phyloP scores from a whole-genome alignment of 2,797 vertebrate species.

The Falco concolor region DNA sequence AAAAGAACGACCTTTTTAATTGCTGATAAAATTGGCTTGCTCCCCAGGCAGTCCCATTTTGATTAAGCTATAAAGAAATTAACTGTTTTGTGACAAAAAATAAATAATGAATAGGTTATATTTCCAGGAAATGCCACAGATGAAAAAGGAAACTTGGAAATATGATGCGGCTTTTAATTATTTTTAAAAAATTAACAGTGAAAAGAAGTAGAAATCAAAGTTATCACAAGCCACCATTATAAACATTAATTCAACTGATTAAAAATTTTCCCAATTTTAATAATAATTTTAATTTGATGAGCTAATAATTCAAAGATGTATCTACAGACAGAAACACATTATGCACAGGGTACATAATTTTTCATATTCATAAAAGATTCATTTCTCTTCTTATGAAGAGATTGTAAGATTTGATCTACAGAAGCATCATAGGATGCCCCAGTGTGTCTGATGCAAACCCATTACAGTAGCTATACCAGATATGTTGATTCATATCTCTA shows the following conservation, averaged over 20 bases:
- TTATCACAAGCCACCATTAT: neutral
- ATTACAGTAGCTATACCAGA: neutral
- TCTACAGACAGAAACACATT: slow-evolving; percentile 27
- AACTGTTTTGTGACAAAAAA: neutral
- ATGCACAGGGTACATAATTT: neutral
- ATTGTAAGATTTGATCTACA: neutral
- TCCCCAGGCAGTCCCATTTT: slow-evolving; percentile 40
- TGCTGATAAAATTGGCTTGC: slow-evolving; percentile 45
- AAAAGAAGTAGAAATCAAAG: slow-evolving; percentile 14
- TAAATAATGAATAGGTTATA: neutral
- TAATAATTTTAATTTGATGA: neutral
- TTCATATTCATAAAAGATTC: neutral
- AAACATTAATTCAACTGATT: slow-evolving; percentile 9
- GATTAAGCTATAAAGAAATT: neutral
- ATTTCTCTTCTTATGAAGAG: slow-evolving; percentile 9
- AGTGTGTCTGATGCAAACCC: neutral
- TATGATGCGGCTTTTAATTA: neutral
- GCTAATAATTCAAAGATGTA: slow-evolving; percentile 29
- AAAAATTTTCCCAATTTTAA: slow-evolving; percentile 3
- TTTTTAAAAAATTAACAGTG: neutral
- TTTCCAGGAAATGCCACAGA: neutral
- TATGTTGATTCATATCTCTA: neutral
- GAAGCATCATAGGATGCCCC: neutral
- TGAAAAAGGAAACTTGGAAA: neutral
- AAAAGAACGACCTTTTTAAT: slow-evolving; percentile 44